Conservation (phyloP, 2,113 vertebrate genomes). For the Dendrocopos noguchii region DNA sequence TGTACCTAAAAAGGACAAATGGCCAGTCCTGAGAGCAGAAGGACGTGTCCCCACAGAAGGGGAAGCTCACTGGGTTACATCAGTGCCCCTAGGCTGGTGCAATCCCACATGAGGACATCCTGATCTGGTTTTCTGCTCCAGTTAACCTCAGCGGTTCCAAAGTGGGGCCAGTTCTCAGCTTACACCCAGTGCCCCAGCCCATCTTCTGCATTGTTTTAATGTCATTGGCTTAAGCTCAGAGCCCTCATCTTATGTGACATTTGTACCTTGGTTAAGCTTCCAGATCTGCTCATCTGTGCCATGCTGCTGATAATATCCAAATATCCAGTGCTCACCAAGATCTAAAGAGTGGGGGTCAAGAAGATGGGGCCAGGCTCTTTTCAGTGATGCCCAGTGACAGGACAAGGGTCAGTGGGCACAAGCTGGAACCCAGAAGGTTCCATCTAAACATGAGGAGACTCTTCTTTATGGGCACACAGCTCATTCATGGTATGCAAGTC, state of each 20-base stretch:
- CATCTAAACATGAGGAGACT: not conserved
- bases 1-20: not conserved
- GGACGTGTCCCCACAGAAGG: not conserved
- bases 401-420: not conserved
- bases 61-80: not conserved
- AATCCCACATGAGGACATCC: not conserved
- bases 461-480: not conserved
- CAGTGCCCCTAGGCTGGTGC: not conserved
- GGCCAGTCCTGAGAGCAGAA: not conserved
- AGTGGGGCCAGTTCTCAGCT: not conserved
- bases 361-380: not conserved
- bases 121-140: not conserved
- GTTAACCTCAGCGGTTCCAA: not conserved
- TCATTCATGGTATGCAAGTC: not conserved
- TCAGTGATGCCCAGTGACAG: not conserved
- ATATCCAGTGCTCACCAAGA: not conserved
- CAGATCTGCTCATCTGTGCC: not conserved
- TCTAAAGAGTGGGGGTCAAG: not conserved
- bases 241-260: rapidly evolving
- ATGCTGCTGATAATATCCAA: not conserved
- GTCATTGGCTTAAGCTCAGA: not conserved
- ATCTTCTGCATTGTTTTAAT: not conserved
- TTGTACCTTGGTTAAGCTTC: not conserved
- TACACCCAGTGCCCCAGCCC: not conserved
- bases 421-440: not conserved